These are phyloP conservation scores for Diaprepes abbreviatus DNA, from an alignment of 2,888 invertebrate species.

Conservation along the genomic window DNA sequence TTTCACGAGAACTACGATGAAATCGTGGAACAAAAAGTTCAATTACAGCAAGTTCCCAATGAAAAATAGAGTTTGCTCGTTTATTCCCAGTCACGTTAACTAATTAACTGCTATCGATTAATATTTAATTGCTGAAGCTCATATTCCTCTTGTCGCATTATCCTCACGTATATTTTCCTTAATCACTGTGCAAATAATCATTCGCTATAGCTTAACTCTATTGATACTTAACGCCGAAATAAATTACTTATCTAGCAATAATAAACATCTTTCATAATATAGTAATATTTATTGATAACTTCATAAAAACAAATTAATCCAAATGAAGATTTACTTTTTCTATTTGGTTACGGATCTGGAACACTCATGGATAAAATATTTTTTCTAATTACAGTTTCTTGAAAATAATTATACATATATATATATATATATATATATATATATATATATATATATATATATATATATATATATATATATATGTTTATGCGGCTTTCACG, in stretches of 20 bases:
- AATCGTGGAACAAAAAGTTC: not conserved
- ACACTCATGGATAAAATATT: too few relatives aligned
- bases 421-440: too few relatives aligned
- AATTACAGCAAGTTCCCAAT: not conserved
- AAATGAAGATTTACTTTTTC: too few relatives aligned
- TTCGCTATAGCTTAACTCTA: not conserved
- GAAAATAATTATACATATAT: too few relatives aligned
- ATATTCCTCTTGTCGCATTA: conserved; percentile 2
- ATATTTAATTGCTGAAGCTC: conserved; percentile 14
- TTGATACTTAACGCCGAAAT: not conserved
- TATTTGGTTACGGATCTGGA: too few relatives aligned
- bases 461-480: too few relatives aligned
- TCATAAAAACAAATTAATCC: too few relatives aligned
- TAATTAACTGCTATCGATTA: conserved; percentile 15
- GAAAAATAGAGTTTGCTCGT: conserved; percentile 14
- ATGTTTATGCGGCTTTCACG: too few relatives aligned
- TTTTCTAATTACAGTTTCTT: too few relatives aligned
- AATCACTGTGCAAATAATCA: conserved; percentile 5
- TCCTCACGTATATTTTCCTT: not conserved
- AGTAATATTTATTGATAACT: too few relatives aligned
- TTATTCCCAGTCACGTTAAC: not conserved
- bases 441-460: too few relatives aligned
- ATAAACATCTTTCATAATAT: too few relatives aligned
- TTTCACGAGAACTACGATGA: not conserved
- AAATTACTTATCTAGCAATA: not conserved